A percentile compares a stretch with the other conserved stretches of the same genome.
phyloP scores from a whole-genome alignment of 2,888 invertebrate species.

The Scaptomyza tumidula region DNA sequence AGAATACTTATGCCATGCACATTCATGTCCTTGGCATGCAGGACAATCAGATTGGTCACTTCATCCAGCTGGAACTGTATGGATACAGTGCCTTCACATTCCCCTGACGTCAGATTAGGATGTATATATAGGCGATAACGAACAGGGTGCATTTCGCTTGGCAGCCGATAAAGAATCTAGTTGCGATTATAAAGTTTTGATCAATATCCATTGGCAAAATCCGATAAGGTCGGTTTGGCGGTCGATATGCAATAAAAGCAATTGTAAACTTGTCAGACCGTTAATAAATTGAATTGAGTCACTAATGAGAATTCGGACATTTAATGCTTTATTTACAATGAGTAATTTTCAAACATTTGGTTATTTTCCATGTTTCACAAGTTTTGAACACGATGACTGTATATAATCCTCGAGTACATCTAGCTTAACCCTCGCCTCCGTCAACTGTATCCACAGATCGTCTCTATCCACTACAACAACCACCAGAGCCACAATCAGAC shows the following conservation, averaged over 20 bases:
- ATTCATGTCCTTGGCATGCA: slow-evolving; percentile 75
- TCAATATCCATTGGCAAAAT: slow-evolving; percentile 42
- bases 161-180: slow-evolving; percentile 79
- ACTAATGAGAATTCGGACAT: background rate
- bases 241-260: slow-evolving; percentile 4
- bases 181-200: slow-evolving; percentile 50
- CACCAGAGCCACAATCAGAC: slow-evolving; percentile 66
- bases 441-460: slow-evolving; percentile 55
- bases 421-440: slow-evolving; percentile 66
- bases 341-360: background rate
- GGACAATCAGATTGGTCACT: slow-evolving; percentile 75
- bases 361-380: background rate
- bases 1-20: slow-evolving; percentile 75
- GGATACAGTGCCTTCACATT: slow-evolving; percentile 75
- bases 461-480: slow-evolving; percentile 68
- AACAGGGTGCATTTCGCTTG: slow-evolving; percentile 68
- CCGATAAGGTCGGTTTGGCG: slow-evolving; percentile 18
- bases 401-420: slow-evolving; percentile 70
- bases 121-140: slow-evolving; percentile 74
- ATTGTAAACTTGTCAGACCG: slow-evolving; percentile 12
- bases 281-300: slow-evolving; percentile 24
- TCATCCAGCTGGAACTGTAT: slow-evolving; percentile 73
- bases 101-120: slow-evolving; percentile 69
- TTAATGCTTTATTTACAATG: slow-evolving; percentile 6
- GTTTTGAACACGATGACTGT: slow-evolving; percentile 13